Conservation (phyloP, 2,113 vertebrate species). For the Rhynchomys soricoides region DNA sequence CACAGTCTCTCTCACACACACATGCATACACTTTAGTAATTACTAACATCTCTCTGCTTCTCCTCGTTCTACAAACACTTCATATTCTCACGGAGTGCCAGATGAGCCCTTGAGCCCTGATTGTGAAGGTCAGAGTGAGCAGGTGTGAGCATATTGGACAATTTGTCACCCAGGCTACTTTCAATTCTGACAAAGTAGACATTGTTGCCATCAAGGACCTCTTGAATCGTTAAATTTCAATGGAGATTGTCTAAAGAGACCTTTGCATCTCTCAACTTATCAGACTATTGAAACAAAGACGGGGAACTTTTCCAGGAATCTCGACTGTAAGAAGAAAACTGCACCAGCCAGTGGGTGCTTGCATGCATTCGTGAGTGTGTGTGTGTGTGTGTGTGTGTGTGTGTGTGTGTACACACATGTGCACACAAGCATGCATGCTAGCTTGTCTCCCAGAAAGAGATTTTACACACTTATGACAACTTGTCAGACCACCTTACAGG, state of each 20-base stretch:
- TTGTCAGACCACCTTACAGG: neutral
- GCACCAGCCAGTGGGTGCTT: neutral
- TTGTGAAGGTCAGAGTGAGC: neutral
- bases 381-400: neutral
- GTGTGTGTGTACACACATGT: neutral
- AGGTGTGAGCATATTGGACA: neutral
- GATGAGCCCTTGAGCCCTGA: neutral
- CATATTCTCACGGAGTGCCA: neutral
- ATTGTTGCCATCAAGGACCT: neutral
- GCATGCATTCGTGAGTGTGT: neutral
- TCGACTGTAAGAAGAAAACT: neutral
- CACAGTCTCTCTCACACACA: neutral
- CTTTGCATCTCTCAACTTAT: neutral
- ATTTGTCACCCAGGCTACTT: neutral
- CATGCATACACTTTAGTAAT: neutral
- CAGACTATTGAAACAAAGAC: neutral
- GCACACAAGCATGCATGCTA: no score
- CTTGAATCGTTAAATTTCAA: neutral
- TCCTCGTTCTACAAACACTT: neutral
- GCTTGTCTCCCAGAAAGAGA: neutral
- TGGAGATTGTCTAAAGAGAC: neutral
- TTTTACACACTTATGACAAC: neutral
- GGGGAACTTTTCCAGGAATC: neutral
- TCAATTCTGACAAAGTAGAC: neutral
- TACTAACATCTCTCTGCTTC: neutral